phyloP scores from a whole-genome alignment of 2,797 vertebrate genomes.

The Gadopsis marmoratus region DNA sequence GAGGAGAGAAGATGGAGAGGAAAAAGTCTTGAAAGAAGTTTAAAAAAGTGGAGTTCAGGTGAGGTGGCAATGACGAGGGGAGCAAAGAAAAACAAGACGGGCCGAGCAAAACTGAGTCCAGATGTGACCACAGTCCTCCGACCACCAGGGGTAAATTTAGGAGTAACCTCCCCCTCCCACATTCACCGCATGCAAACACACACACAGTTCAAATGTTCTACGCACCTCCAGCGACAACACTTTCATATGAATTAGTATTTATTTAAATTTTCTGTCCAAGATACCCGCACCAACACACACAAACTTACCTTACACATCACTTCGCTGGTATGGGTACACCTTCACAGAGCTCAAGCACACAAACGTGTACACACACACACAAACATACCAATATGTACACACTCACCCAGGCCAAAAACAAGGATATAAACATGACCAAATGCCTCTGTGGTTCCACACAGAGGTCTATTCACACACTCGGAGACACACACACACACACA shows the following conservation, averaged over 20 bases:
- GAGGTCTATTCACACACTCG: conserved; percentile 57
- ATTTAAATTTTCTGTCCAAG: conserved; percentile 42
- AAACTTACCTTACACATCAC: conserved; percentile 28
- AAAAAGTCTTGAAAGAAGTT: conserved; percentile 22
- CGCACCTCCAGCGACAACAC: conserved; percentile 55
- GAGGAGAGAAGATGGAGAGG: conserved; percentile 1
- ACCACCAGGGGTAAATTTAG: conserved; percentile 80
- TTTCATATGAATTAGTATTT: conserved; percentile 58
- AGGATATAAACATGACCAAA: conserved; percentile 79
- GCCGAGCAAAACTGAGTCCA: conserved; percentile 77
- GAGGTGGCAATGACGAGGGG: conserved; percentile 63
- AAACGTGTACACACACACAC: conserved; percentile 24
- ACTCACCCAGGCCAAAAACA: conserved; percentile 71
- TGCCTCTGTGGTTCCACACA: conserved; percentile 73
- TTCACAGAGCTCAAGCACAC: conserved; percentile 44
- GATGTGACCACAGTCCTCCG: conserved; percentile 82
- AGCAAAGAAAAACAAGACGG: conserved; percentile 67
- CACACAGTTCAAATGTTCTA: conserved; percentile 46
- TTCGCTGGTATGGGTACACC: conserved; percentile 24
- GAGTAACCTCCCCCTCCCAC: conserved; percentile 70
- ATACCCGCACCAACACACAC: conserved; percentile 33
- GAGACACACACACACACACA: conserved; percentile 54
- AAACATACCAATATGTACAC: conserved; percentile 48
- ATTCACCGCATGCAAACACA: conserved; percentile 48
- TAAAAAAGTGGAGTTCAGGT: conserved; percentile 55